phyloP scores from a whole-genome alignment of 2,797 vertebrate species.

The Myiotriccus ornatus region DNA sequence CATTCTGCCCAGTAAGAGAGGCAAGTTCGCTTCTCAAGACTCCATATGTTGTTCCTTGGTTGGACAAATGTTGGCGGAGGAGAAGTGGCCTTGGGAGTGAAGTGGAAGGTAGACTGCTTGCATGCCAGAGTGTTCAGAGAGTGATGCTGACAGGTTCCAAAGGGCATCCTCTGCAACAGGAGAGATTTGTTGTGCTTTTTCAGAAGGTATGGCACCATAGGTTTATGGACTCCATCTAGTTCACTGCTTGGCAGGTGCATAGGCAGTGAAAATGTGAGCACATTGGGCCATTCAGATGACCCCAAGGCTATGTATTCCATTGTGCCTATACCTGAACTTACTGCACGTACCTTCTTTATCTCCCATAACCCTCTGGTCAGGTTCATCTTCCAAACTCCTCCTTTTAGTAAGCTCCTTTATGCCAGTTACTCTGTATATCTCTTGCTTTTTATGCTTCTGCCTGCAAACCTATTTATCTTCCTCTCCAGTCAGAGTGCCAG shows the following conservation, averaged over 20 bases:
- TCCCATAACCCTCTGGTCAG: not conserved
- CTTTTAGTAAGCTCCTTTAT: not conserved
- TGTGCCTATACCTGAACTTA: not conserved
- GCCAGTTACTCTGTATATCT: not conserved
- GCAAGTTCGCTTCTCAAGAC: not conserved
- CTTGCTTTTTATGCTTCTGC: not conserved
- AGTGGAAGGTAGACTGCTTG: not conserved
- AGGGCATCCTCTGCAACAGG: not conserved
- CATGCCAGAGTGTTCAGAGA: conserved; percentile 16
- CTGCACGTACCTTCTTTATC: not conserved
- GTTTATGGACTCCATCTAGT: not conserved
- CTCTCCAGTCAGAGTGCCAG: not conserved
- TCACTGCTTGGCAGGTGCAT: not conserved
- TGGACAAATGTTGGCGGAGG: not conserved
- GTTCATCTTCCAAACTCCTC: not conserved
- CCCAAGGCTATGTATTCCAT: not conserved
- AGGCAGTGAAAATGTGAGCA: not conserved
- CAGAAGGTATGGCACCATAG: not conserved
- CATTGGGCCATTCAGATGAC: not conserved
- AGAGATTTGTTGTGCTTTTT: not conserved
- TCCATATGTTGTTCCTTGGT: not conserved
- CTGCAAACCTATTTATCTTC: not conserved
- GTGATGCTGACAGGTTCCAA: not conserved
- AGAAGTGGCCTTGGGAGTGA: not conserved
- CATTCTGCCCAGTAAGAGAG: not conserved